These are phyloP conservation scores for Calameuta filiformis DNA, from an alignment of 2,888 invertebrate genomes.

Conservation along the genomic window DNA sequence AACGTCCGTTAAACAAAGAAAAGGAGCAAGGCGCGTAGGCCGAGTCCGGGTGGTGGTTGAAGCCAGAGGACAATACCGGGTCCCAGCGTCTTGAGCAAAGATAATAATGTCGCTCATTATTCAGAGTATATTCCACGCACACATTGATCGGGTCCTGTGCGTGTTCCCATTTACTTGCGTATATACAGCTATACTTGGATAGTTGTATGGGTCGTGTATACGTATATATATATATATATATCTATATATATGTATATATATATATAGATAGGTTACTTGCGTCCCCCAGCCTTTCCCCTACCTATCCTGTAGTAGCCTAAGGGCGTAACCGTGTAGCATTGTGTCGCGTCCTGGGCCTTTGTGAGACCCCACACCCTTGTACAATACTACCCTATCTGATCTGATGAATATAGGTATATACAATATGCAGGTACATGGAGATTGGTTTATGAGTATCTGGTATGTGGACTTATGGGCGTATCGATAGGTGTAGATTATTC, in stretches of 20 bases:
- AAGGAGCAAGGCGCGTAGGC: neutral
- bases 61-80: neutral
- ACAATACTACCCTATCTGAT: neutral
- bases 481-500: no score
- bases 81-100: constrained; percentile 6
- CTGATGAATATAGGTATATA: neutral
- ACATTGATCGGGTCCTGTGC: neutral
- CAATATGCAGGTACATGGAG: neutral
- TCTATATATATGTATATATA: no score
- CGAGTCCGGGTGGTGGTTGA: neutral
- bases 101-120: constrained; percentile 7
- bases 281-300: neutral
- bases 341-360: constrained; percentile 1
- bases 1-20: constrained; percentile 7
- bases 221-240: no score
- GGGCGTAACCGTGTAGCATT: constrained; percentile 6
- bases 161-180: neutral
- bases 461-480: no score
- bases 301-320: neutral
- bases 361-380: neutral
- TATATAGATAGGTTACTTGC: no score
- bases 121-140: constrained; percentile 2
- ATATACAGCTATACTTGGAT: neutral
- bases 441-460: no score
- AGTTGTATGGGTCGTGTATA: neutral